phyloP scores from a whole-genome alignment of 2,797 vertebrate genomes.

The Loris lydekkerianus region DNA sequence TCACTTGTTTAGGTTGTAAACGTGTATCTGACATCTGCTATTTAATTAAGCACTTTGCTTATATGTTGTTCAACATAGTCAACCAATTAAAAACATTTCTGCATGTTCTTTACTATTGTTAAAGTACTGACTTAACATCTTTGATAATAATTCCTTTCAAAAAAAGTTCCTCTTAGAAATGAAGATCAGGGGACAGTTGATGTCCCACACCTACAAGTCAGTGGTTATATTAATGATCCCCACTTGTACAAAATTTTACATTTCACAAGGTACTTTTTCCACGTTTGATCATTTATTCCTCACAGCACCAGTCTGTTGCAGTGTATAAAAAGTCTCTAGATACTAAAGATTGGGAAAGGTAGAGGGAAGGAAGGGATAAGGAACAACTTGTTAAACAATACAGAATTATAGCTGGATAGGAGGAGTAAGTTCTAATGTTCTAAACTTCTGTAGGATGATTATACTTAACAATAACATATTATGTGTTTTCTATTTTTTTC shows the following conservation, averaged over 20 bases:
- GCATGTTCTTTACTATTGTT: neutral
- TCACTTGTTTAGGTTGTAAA: neutral
- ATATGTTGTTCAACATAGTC: neutral
- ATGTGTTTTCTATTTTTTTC: too few species aligned
- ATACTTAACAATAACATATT: too few species aligned
- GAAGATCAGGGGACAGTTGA: neutral
- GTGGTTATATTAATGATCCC: neutral
- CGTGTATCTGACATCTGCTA: neutral
- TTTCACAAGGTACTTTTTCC: neutral
- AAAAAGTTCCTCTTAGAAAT: neutral
- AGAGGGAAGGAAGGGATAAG: neutral
- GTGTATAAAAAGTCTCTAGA: neutral
- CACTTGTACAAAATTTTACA: neutral
- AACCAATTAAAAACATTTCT: neutral
- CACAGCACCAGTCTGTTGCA: neutral
- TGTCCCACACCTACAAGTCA: neutral
- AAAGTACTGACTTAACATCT: neutral
- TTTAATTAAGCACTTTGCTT: constrained; percentile 2
- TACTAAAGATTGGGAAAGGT: neutral
- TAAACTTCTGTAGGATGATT: too few species aligned
- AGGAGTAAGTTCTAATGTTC: too few species aligned
- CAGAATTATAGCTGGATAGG: too few species aligned
- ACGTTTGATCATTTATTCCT: neutral
- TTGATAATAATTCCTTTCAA: neutral
- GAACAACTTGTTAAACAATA: too few species aligned